phyloP scores from a whole-genome alignment of 2,113 vertebrate species.

The Poeciliopsis turrubarensis region DNA sequence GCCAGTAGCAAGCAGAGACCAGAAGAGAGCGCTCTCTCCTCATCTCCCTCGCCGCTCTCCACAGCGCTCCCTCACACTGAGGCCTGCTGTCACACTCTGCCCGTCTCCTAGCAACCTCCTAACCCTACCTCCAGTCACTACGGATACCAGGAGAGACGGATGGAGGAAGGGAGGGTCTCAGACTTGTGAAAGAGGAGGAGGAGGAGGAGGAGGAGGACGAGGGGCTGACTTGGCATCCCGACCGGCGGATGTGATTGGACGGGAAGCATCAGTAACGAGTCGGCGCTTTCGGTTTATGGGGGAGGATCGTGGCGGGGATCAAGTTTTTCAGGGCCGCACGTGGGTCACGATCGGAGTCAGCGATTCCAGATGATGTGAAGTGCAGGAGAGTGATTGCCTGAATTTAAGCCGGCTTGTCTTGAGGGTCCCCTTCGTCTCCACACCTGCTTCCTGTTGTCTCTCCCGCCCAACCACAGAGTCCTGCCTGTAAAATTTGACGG shows the following conservation, averaged over 20 bases:
- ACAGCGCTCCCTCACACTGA: slow-evolving; percentile 36
- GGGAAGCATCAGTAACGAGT: slow-evolving; percentile 33
- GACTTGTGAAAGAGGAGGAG: slow-evolving; percentile 37
- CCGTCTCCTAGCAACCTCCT: slow-evolving; percentile 76
- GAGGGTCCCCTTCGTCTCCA: slow-evolving; percentile 39
- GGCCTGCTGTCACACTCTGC: slow-evolving; percentile 63
- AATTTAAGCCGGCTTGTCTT: slow-evolving; percentile 57
- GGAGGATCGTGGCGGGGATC: slow-evolving; percentile 14
- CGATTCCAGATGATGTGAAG: slow-evolving; percentile 37
- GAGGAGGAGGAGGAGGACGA: slow-evolving; percentile 9
- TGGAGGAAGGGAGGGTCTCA: slow-evolving; percentile 49
- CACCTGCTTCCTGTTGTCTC: slow-evolving; percentile 16
- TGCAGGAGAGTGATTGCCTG: slow-evolving; percentile 48
- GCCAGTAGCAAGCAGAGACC: slow-evolving; percentile 16
- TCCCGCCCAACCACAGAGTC: slow-evolving; percentile 29
- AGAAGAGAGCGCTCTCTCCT: slow-evolving; percentile 65
- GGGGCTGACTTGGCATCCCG: slow-evolving; percentile 28
- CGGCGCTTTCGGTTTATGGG: slow-evolving; percentile 22
- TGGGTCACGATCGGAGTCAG: slow-evolving; percentile 63
- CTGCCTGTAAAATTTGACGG: slow-evolving; percentile 60
- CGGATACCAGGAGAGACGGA: slow-evolving; percentile 70
- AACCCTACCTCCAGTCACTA: slow-evolving; percentile 78
- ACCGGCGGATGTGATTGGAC: slow-evolving; percentile 34
- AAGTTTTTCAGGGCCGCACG: slow-evolving; percentile 40
- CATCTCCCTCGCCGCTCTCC: slow-evolving; percentile 21